phyloP scores from a whole-genome alignment of 1,140 invertebrate species.

The Habropoda laboriosa region DNA sequence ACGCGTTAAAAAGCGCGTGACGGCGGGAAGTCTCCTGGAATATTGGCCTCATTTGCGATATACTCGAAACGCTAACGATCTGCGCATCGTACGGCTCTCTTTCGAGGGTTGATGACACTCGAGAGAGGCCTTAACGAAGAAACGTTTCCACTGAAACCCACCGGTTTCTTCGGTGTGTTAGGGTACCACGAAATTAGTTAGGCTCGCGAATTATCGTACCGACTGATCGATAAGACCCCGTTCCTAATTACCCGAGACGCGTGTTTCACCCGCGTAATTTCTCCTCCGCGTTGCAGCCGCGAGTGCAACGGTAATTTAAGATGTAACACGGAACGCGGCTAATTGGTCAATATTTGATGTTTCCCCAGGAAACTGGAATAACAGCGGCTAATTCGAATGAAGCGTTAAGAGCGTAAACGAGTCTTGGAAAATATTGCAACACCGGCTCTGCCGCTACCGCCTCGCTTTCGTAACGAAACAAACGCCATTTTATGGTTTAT shows the following conservation, averaged over 20 bases:
- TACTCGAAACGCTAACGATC: neutral
- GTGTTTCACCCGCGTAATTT: conserved; percentile 16
- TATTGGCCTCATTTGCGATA: too few species aligned
- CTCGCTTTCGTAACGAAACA: too few species aligned
- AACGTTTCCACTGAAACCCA: too few species aligned
- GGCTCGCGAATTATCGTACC: conserved; percentile 7
- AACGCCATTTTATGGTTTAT: too few species aligned
- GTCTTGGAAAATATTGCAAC: neutral
- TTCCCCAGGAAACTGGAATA: conserved; percentile 38
- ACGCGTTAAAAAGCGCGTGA: too few species aligned
- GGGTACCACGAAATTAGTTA: neutral
- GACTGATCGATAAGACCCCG: conserved; percentile 29
- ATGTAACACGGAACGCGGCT: conserved; percentile 21
- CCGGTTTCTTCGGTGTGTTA: neutral
- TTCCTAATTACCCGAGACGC: conserved; percentile 32
- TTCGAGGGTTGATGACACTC: neutral
- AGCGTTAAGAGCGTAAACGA: neutral
- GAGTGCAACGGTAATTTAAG: conserved; percentile 43
- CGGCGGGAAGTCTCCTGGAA: too few species aligned
- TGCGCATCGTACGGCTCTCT: too few species aligned
- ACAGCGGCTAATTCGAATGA: conserved; percentile 28
- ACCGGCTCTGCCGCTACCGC: too few species aligned
- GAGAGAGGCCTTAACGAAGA: neutral
- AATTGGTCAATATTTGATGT: conserved; percentile 54
- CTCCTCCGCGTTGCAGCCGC: conserved; percentile 25